Evolutionary conservation across 2,888 invertebrate genomes (phyloP).

Genomic region (Dasypolia templi): DNA sequence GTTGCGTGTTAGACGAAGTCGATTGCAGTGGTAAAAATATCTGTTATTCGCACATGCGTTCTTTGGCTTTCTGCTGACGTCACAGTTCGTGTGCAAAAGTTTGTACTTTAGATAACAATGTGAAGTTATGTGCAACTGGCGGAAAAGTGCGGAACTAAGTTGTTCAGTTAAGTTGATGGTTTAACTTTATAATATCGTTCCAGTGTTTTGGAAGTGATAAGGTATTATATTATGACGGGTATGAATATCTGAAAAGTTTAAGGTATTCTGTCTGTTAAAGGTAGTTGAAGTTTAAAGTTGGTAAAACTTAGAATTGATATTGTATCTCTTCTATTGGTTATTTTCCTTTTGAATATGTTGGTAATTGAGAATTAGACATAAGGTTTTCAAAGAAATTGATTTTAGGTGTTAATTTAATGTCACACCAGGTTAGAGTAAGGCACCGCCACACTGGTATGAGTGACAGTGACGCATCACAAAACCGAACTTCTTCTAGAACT

Average conservation of each 20-base stretch:
- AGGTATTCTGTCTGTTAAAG: neutral
- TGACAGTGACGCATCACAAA: neutral
- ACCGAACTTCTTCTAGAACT: too few relatives aligned
- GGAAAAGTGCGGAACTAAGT: constrained; percentile 16
- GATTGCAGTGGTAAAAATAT: constrained; percentile 34
- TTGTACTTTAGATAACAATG: constrained; percentile 44
- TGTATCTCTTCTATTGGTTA: too few relatives aligned
- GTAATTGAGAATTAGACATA: neutral
- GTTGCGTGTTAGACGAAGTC: constrained; percentile 11
- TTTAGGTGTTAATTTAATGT: neutral
- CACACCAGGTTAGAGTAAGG: neutral
- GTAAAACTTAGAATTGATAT: neutral
- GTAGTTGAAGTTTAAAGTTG: neutral
- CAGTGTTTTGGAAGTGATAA: constrained; percentile 48
- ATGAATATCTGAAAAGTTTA: constrained; percentile 25
- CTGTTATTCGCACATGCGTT: constrained; percentile 38
- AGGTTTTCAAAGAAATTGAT: neutral
- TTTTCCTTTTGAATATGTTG: neutral
- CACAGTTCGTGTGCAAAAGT: constrained; percentile 36
- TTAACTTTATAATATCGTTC: constrained; percentile 35
- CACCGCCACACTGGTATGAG: neutral
- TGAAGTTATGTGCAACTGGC: constrained; percentile 24
- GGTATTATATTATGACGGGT: constrained; percentile 35
- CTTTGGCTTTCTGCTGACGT: constrained; percentile 36
- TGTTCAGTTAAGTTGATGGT: constrained; percentile 8